These are phyloP conservation scores for Plebejus melissa DNA, from an alignment of 2,888 invertebrate species.

Conservation along the genomic window DNA sequence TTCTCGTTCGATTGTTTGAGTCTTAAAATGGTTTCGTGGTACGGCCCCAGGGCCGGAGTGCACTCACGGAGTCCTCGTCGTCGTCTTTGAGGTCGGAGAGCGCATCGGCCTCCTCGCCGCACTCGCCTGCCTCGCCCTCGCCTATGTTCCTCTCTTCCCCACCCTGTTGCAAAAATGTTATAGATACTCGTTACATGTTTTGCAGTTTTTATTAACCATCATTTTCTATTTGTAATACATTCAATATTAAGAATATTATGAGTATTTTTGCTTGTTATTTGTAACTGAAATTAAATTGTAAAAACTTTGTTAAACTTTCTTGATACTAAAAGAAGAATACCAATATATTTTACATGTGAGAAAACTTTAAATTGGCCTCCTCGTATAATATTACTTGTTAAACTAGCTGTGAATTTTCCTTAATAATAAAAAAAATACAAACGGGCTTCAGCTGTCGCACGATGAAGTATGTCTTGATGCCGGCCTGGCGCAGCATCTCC, in stretches of 20 bases:
- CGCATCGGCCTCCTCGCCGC: conserved; percentile 58
- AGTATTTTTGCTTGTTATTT: neutral
- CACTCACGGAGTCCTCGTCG: conserved; percentile 85
- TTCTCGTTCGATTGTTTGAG: no score
- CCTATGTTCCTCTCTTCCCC: conserved; percentile 57
- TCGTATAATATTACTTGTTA: no score
- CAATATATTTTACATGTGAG: no score
- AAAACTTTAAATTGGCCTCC: no score
- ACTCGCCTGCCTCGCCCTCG: conserved; percentile 55
- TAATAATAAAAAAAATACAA: conserved; percentile 46
- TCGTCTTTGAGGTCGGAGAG: conserved; percentile 77
- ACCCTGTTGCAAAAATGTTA: conserved; percentile 53
- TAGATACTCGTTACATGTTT: neutral
- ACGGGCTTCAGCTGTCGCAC: conserved; percentile 90
- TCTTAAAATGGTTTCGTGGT: no score
- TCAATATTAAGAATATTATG: neutral
- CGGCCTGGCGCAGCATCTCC: conserved; percentile 91
- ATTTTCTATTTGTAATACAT: neutral
- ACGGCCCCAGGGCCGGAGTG: conserved; percentile 44
- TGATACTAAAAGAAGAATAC: no score
- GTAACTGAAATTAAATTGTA: neutral
- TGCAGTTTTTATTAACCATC: neutral
- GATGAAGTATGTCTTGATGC: conserved; percentile 95
- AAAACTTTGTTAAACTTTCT: no score
- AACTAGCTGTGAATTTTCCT: no score